A percentile compares a stretch with the other conserved stretches of the same genome.
Evolutionary conservation across 2,113 vertebrate genomes (phyloP).

Genomic region (Chionodraco myersi): DNA sequence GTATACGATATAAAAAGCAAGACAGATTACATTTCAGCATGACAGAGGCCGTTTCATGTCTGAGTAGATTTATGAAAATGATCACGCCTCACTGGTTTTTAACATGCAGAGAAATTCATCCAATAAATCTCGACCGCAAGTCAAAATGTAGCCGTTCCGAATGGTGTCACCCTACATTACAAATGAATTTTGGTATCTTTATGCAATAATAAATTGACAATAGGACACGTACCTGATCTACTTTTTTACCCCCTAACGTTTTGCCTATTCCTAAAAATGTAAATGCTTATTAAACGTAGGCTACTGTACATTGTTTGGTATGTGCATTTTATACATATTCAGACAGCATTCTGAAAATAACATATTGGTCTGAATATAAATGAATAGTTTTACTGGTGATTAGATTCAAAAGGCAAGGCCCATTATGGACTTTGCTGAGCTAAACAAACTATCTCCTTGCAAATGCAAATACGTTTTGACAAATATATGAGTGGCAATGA

Average conservation of each 20-base stretch:
- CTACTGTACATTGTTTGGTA: not conserved
- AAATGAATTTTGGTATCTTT: not conserved
- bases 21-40: too few relatives aligned
- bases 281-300: too few relatives aligned
- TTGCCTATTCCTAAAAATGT: too few relatives aligned
- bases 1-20: slow-evolving; percentile 28
- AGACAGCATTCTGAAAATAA: not conserved
- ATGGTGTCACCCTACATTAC: not conserved
- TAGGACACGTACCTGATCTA: not conserved
- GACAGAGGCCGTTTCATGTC: slow-evolving; percentile 3
- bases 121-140: slow-evolving; percentile 20
- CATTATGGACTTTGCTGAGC: not conserved
- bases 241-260: not conserved
- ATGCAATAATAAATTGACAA: not conserved
- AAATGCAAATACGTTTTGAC: not conserved
- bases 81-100: slow-evolving; percentile 16
- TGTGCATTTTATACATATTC: not conserved
- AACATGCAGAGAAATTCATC: slow-evolving; percentile 11
- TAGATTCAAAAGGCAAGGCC: too few relatives aligned
- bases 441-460: not conserved
- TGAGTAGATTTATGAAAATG: slow-evolving; percentile 47
- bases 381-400: too few relatives aligned
- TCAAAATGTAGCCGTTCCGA: not conserved
- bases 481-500: not conserved
- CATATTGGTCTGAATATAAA: too few relatives aligned